phyloP scores from a whole-genome alignment of 1,140 invertebrate genomes.

The Drosophila littoralis region DNA sequence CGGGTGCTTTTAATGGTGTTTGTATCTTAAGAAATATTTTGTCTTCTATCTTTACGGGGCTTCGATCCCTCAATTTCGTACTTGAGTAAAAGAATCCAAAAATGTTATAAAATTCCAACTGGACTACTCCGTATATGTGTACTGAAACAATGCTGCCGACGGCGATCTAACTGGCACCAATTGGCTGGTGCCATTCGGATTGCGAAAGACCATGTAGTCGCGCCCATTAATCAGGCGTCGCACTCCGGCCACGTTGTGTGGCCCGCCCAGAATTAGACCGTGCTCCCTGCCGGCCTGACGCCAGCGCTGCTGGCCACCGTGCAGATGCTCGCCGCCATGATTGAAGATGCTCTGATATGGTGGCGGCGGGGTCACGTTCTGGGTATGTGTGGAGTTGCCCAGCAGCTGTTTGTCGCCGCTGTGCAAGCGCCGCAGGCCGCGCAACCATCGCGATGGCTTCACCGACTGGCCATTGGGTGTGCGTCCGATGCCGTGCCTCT shows the following conservation, averaged over 20 bases:
- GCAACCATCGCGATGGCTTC: slow-evolving; percentile 65
- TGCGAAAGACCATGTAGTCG: slow-evolving; percentile 89
- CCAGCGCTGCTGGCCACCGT: slow-evolving; percentile 44
- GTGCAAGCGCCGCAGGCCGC: slow-evolving; percentile 40
- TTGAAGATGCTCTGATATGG: slow-evolving; percentile 85
- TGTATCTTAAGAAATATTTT: no score
- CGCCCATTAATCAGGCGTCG: slow-evolving; percentile 89
- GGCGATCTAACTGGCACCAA: slow-evolving; percentile 89
- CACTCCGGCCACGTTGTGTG: slow-evolving; percentile 45
- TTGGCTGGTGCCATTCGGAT: slow-evolving; percentile 86
- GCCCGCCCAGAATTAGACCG: slow-evolving; percentile 45
- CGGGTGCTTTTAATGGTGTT: no score
- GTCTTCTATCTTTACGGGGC: no score
- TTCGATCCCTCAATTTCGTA: no score
- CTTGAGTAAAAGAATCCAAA: background rate
- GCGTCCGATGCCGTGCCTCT: slow-evolving; percentile 62
- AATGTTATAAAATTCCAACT: slow-evolving; percentile 5
- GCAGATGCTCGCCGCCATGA: slow-evolving; percentile 11
- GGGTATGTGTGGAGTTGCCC: slow-evolving; percentile 44
- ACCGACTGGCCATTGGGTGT: slow-evolving; percentile 63
- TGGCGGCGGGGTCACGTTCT: slow-evolving; percentile 84
- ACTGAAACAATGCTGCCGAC: slow-evolving; percentile 90
- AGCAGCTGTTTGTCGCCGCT: slow-evolving; percentile 54
- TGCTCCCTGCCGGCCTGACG: slow-evolving; percentile 83
- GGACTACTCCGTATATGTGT: slow-evolving; percentile 81